Evolutionary conservation across 2,797 vertebrate species (phyloP).

Genomic region (Calcarius lapponicus): DNA sequence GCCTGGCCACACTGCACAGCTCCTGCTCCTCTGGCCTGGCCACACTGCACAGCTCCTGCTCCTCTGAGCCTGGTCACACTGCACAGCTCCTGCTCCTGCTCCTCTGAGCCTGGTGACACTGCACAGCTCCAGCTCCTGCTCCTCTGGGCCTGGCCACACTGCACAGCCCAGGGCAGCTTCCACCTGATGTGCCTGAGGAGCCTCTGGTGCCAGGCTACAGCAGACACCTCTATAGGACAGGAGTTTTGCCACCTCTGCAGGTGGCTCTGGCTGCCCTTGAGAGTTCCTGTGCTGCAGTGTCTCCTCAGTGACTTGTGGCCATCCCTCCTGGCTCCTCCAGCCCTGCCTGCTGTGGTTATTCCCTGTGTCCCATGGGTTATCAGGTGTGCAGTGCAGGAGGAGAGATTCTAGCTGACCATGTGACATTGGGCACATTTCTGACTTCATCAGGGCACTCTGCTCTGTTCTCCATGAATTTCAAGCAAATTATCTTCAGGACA

Average conservation of each 20-base stretch:
- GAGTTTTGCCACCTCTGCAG: not conserved
- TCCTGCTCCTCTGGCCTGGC: too few species aligned
- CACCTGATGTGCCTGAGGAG: fast-evolving
- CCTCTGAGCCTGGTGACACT: too few species aligned
- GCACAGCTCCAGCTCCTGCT: too few species aligned
- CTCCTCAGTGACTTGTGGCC: not conserved
- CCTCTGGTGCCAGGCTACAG: not conserved
- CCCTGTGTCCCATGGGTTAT: not conserved
- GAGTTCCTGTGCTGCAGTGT: not conserved
- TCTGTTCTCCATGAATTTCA: not conserved
- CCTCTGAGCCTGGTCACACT: too few species aligned
- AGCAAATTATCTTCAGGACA: not conserved
- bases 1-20: too few species aligned
- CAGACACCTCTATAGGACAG: not conserved
- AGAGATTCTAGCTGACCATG: not conserved
- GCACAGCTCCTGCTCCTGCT: too few species aligned
- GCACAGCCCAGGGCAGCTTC: not conserved
- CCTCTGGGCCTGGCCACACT: not conserved
- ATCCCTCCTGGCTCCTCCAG: not conserved
- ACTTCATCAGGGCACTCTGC: not conserved
- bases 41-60: too few species aligned
- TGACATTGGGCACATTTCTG: not conserved
- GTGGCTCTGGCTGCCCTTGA: not conserved
- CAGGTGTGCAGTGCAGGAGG: not conserved
- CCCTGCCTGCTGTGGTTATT: not conserved